Conservation (phyloP, 2,113 vertebrate species). For the Dinomys branickii region DNA sequence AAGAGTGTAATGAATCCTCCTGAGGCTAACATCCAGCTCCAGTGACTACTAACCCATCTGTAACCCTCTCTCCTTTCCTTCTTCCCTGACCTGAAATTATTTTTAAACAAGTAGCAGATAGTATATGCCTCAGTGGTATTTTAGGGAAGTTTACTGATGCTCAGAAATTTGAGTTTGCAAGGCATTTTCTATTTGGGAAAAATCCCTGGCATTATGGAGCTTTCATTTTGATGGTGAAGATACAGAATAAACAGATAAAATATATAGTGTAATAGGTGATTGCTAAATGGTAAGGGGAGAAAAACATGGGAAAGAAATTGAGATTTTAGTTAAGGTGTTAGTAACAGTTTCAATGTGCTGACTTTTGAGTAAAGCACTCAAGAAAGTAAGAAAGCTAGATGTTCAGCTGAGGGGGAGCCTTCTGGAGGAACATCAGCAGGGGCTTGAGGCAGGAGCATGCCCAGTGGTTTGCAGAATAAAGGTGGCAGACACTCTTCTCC, state of each 20-base stretch:
- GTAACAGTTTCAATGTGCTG: not conserved
- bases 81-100: not conserved
- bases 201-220: not conserved
- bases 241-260: not conserved
- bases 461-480: not conserved
- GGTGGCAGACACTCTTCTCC: not conserved
- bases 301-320: not conserved
- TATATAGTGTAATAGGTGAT: not conserved
- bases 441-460: too few relatives aligned
- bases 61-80: not conserved
- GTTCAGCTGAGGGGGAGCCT: fast-evolving
- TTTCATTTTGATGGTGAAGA: not conserved
- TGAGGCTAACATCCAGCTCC: too few relatives aligned
- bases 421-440: not conserved
- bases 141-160: not conserved
- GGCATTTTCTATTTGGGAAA: not conserved
- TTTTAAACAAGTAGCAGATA: not conserved
- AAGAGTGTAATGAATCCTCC: too few relatives aligned
- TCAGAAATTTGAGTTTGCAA: not conserved
- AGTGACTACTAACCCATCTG: fast-evolving
- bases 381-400: not conserved
- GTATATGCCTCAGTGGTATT: not conserved
- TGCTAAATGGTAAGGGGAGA: not conserved
- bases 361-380: not conserved
- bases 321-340: not conserved